Evolutionary conservation across 2,113 vertebrate species (phyloP).

Genomic region (Thunnus maccoyii): DNA sequence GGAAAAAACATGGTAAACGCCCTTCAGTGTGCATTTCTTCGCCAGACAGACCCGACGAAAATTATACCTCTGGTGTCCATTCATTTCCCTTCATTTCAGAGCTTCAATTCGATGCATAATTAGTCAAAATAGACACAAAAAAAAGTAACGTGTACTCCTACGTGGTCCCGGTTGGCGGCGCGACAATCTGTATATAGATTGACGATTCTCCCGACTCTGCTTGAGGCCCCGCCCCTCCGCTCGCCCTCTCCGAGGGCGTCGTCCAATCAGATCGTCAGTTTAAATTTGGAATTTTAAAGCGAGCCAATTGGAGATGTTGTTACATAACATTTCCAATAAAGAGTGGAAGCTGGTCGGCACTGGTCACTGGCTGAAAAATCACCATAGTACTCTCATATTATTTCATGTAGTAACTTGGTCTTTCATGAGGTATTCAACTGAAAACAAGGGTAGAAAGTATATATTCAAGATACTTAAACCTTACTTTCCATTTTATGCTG

Average conservation of each 20-base stretch:
- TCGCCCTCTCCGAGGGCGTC: constrained; percentile 5
- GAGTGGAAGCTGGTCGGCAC: constrained; percentile 53
- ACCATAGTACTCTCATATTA: neutral
- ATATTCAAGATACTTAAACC: too few species aligned
- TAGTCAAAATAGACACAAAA: constrained; percentile 46
- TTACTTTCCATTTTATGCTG: too few species aligned
- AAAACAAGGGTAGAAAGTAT: too few species aligned
- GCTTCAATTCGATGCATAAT: constrained; percentile 17
- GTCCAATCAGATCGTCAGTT: constrained; percentile 78
- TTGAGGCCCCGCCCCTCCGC: constrained; percentile 62
- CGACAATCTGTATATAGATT: constrained; percentile 68
- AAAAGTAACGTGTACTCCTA: constrained; percentile 57
- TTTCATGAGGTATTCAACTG: neutral
- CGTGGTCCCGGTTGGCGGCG: constrained; percentile 75
- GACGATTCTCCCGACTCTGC: constrained; percentile 56
- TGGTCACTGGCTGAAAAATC: constrained; percentile 40
- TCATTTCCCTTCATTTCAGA: constrained; percentile 58
- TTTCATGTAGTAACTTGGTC: neutral
- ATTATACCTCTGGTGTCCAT: constrained; percentile 41
- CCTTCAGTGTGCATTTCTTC: constrained; percentile 61
- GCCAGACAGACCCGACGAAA: constrained; percentile 8
- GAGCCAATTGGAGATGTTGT: constrained; percentile 78
- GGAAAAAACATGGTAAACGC: constrained; percentile 71
- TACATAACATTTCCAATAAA: constrained; percentile 72
- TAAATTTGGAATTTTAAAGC: constrained; percentile 77